Evolutionary conservation across 2,113 vertebrate genomes (phyloP).

Genomic region (Mormoops blainvillei): DNA sequence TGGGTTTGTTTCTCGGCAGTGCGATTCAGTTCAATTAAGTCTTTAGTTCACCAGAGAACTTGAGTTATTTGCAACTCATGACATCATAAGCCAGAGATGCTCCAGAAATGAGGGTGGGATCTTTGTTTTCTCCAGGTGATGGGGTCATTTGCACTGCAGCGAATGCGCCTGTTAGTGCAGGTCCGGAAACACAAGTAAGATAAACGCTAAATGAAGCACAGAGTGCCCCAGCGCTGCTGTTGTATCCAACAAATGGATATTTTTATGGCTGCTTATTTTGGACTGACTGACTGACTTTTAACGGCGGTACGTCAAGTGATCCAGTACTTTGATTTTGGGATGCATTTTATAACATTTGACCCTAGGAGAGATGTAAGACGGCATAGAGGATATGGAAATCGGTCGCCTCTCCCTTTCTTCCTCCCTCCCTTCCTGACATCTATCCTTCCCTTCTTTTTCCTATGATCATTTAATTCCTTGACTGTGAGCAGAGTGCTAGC

Average conservation of each 20-base stretch:
- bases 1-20: slow-evolving; percentile 17
- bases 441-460: background rate
- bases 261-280: background rate
- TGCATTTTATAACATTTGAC: background rate
- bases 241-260: background rate
- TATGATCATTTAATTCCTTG: background rate
- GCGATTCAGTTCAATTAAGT: background rate
- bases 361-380: background rate
- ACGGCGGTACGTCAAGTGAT: background rate
- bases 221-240: background rate
- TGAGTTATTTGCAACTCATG: slow-evolving; percentile 20
- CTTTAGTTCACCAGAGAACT: background rate
- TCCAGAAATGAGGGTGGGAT: background rate
- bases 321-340: background rate
- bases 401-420: background rate
- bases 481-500: background rate
- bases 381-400: background rate
- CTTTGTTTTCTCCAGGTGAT: background rate
- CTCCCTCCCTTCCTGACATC: background rate
- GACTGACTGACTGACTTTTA: background rate
- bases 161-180: background rate
- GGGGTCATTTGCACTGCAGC: background rate
- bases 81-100: background rate
- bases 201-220: background rate
- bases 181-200: background rate